Evolutionary conservation across 2,113 vertebrate species (phyloP).

Genomic region (Mustela lutreola): DNA sequence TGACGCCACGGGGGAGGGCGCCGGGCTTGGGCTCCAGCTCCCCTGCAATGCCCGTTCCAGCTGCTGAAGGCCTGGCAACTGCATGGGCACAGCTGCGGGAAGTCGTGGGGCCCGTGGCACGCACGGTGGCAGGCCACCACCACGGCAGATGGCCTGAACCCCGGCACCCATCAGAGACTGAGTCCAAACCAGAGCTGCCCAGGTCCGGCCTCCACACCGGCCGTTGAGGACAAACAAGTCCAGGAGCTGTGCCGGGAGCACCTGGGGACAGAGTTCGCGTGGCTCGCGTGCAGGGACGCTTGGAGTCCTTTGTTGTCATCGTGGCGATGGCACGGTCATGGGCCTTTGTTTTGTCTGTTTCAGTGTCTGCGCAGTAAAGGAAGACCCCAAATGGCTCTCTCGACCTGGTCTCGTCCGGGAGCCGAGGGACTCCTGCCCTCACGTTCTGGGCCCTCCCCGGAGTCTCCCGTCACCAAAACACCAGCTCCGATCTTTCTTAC

Average conservation of each 20-base stretch:
- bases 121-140: background rate
- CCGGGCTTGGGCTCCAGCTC: background rate
- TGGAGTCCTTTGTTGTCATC: rapidly evolving
- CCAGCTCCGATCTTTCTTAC: background rate
- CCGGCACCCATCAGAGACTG: rapidly evolving
- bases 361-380: rapidly evolving
- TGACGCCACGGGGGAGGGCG: rapidly evolving
- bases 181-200: rapidly evolving
- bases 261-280: rapidly evolving
- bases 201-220: rapidly evolving
- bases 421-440: rapidly evolving
- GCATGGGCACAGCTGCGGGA: background rate
- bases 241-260: rapidly evolving
- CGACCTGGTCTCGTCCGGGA: background rate
- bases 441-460: background rate
- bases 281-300: rapidly evolving
- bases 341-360: background rate
- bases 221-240: rapidly evolving
- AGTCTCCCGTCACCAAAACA: background rate
- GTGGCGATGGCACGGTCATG: rapidly evolving
- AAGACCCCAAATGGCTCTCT: rapidly evolving
- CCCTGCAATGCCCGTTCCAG: rapidly evolving
- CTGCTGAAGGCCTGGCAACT: background rate
- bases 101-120: background rate
- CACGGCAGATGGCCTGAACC: rapidly evolving